Evolutionary conservation across 2,797 vertebrate genomes (phyloP).

Genomic region (Pteropus rufus): DNA sequence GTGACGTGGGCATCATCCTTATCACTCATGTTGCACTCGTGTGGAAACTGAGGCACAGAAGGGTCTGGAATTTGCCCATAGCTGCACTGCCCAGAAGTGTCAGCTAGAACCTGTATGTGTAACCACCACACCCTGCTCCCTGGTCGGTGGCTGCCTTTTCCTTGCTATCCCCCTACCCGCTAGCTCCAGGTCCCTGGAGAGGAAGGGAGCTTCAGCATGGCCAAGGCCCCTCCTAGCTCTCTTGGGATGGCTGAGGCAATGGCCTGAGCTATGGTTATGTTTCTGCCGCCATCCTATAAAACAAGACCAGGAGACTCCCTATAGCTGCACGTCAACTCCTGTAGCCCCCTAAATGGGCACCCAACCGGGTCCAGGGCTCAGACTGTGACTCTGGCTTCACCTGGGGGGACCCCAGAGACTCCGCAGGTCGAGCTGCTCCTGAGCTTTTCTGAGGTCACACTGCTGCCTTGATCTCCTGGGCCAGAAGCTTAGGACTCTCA

Average conservation of each 20-base stretch:
- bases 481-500: too few relatives aligned
- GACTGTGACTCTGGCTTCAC: neutral
- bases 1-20: neutral
- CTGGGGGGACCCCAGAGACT: neutral
- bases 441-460: neutral
- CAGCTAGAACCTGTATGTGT: neutral
- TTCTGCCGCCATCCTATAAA: neutral
- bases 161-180: neutral
- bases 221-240: neutral
- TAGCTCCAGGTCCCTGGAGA: neutral
- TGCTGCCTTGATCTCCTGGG: neutral
- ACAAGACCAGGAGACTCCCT: neutral
- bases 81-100: neutral
- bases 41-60: neutral
- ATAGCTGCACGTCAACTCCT: neutral
- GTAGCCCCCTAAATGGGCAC: neutral
- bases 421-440: neutral
- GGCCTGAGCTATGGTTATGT: neutral
- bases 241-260: too few relatives aligned
- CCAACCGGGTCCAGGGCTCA: neutral
- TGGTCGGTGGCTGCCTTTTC: neutral
- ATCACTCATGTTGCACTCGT: neutral
- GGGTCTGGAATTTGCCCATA: neutral
- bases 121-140: fast-evolving
- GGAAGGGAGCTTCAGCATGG: neutral